Evolutionary conservation across 2,888 invertebrate genomes (phyloP).

Genomic region (Heliconius ismenius): DNA sequence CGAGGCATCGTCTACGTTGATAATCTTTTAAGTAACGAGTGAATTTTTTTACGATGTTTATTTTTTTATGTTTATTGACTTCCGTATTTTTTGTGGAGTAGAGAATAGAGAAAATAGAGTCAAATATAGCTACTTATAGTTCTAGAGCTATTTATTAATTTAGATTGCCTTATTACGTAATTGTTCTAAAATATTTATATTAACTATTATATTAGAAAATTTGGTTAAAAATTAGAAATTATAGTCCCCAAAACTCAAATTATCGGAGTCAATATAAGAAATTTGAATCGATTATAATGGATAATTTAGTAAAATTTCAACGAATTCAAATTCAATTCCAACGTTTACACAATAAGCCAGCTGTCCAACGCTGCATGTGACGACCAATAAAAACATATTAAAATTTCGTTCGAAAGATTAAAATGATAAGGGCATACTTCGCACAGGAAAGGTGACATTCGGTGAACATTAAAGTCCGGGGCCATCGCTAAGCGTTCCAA

Average conservation of each 20-base stretch:
- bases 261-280: neutral
- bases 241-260: neutral
- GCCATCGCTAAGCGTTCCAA: constrained; percentile 71
- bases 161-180: no score
- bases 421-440: constrained; percentile 68
- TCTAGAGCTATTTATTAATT: no score
- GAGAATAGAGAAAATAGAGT: no score
- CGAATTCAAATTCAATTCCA: constrained; percentile 23
- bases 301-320: constrained; percentile 19
- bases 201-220: no score
- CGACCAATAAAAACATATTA: constrained; percentile 61
- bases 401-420: constrained; percentile 64
- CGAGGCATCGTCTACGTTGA: constrained; percentile 16
- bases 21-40: constrained; percentile 19
- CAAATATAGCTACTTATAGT: no score
- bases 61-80: neutral
- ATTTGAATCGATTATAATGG: neutral
- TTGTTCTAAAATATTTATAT: no score
- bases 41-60: neutral
- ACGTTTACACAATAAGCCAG: constrained; percentile 49
- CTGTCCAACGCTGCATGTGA: constrained; percentile 54
- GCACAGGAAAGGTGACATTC: constrained; percentile 78
- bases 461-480: constrained; percentile 72
- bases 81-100: neutral
- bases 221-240: neutral